Evolutionary conservation across 1,140 invertebrate species (phyloP).

Genomic region (Ephestia elutella): DNA sequence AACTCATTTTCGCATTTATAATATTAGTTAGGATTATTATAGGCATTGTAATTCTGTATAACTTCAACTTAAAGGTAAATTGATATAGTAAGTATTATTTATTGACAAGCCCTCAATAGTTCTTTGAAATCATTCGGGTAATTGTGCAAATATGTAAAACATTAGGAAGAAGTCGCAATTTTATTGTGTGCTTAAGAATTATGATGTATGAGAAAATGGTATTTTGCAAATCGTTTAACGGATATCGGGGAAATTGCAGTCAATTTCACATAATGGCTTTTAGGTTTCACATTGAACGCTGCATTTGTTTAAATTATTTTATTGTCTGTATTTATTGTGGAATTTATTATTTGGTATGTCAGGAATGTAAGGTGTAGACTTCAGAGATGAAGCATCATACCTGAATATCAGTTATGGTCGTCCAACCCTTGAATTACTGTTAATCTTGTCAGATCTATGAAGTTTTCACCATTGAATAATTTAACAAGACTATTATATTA

Average conservation of each 20-base stretch:
- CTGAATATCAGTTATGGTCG: too few species aligned
- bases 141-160: constrained; percentile 39
- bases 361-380: not conserved
- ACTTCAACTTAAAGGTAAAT: not conserved
- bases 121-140: constrained; percentile 16
- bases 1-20: too few species aligned
- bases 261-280: constrained; percentile 65
- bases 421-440: too few species aligned
- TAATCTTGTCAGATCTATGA: too few species aligned
- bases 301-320: constrained; percentile 28
- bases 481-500: too few species aligned
- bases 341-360: not conserved
- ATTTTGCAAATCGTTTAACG: constrained; percentile 67
- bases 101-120: not conserved
- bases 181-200: constrained; percentile 69
- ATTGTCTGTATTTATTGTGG: constrained; percentile 11
- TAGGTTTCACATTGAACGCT: constrained; percentile 38
- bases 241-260: constrained; percentile 63
- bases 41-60: too few species aligned
- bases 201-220: constrained; percentile 68
- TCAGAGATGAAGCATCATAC: too few species aligned
- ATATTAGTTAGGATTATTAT: too few species aligned
- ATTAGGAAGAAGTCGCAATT: constrained; percentile 63
- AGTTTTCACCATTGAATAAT: too few species aligned
- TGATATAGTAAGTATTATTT: not conserved